A percentile compares a stretch with the other conserved stretches of the same genome.
Evolutionary conservation across 1,140 invertebrate species (phyloP).

Genomic region (Macrotrachela quadricornifera): DNA sequence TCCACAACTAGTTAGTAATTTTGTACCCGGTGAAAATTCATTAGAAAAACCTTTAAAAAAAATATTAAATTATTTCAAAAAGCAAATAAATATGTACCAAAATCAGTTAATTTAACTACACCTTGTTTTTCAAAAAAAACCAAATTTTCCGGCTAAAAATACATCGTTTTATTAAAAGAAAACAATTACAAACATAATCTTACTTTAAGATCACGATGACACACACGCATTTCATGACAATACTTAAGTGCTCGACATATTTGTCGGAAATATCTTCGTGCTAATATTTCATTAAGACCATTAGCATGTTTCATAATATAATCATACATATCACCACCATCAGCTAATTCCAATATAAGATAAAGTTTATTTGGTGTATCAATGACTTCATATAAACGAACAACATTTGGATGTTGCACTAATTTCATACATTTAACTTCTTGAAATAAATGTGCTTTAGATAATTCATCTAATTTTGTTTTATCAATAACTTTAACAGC

Average conservation of each 20-base stretch:
- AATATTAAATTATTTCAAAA: no score
- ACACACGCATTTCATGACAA: slow-evolving; percentile 66
- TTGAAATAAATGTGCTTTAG: slow-evolving; percentile 82
- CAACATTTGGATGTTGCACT: slow-evolving; percentile 93
- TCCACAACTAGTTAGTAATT: slow-evolving; percentile 97
- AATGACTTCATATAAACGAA: slow-evolving; percentile 94
- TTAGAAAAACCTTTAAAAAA: slow-evolving; percentile 50
- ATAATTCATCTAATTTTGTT: slow-evolving; percentile 57
- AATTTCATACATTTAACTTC: slow-evolving; percentile 89
- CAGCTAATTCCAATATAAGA: slow-evolving; percentile 83
- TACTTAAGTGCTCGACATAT: slow-evolving; percentile 60
- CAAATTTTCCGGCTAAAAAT: slow-evolving; percentile 71
- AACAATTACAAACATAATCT: no score
- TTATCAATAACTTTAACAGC: slow-evolving; percentile 68
- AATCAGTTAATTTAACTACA: slow-evolving; percentile 93
- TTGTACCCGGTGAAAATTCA: slow-evolving; percentile 81
- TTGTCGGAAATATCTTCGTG: slow-evolving; percentile 36
- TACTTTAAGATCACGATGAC: slow-evolving; percentile 64
- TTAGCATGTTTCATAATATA: slow-evolving; percentile 82
- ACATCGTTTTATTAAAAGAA: no score
- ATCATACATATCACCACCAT: slow-evolving; percentile 95
- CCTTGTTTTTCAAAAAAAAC: slow-evolving; percentile 93
- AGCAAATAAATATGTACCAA: no score
- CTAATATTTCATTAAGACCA: slow-evolving; percentile 44
- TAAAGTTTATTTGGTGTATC: slow-evolving; percentile 55